These are phyloP conservation scores for Drosophila nigricruria DNA, from an alignment of 2,888 invertebrate genomes.

Conservation along the genomic window DNA sequence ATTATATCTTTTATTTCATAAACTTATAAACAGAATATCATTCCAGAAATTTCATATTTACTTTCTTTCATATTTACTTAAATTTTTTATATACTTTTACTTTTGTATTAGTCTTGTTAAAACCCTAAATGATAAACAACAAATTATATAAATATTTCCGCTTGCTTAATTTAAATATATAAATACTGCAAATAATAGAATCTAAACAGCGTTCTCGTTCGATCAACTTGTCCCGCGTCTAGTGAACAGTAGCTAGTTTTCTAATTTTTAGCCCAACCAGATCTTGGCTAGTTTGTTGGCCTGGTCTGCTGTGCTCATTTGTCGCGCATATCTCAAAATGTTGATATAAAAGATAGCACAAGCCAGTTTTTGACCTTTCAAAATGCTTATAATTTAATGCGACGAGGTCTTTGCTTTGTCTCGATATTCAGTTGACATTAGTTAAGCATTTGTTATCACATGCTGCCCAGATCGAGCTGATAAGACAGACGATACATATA, in stretches of 20 bases:
- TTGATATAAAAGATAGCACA: slow-evolving; percentile 40
- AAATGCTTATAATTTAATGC: slow-evolving; percentile 68
- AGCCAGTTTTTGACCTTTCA: slow-evolving; percentile 49
- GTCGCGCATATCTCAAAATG: slow-evolving; percentile 53
- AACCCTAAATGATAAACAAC: too few relatives aligned
- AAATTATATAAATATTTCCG: too few relatives aligned
- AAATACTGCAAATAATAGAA: neutral
- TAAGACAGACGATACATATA: slow-evolving; percentile 36
- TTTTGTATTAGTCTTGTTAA: neutral
- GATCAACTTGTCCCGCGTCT: neutral
- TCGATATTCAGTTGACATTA: slow-evolving; percentile 51
- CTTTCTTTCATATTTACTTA: too few relatives aligned
- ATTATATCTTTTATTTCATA: neutral
- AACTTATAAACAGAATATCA: neutral
- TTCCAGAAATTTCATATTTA: too few relatives aligned
- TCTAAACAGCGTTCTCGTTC: neutral
- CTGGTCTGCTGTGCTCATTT: slow-evolving; percentile 51
- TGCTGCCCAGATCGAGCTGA: slow-evolving; percentile 58
- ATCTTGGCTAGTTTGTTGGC: slow-evolving; percentile 4
- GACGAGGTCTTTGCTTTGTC: slow-evolving; percentile 62
- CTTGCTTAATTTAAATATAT: neutral
- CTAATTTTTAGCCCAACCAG: neutral
- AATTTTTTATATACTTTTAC: neutral
- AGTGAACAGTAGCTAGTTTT: slow-evolving; percentile 49
- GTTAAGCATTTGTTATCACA: slow-evolving; percentile 68